Evolutionary conservation across 2,113 vertebrate species (phyloP), one percentile per base, ranked within the genome.

Genomic region (Zosterops hypoxanthus): DNA sequence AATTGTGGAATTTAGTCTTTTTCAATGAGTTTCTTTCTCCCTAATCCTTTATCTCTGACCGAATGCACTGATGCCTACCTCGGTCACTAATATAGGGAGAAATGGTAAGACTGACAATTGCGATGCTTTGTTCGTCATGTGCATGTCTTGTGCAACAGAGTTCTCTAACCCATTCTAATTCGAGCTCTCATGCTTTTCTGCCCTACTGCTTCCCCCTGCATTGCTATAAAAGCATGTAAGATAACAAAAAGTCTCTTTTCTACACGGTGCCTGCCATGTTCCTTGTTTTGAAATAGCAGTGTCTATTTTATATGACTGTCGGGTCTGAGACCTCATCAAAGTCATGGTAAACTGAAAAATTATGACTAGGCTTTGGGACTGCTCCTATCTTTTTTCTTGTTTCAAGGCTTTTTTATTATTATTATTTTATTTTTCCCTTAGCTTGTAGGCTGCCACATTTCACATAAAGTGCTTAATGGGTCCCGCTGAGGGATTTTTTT

Each of bases 21-120:
- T 97, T 98, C 97, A 98, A 98, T 97, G 95, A 98, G 97, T 98
- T 98, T 98, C 97, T 98, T 98, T 98, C 97, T 98, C 97, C 98
- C 98, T 98, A 91, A 98, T 96, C 96, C 97, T 98, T 96, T 98
- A 97, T 97, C 97, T 98, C 97, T 98, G 97, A 98, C 98, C 96
- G 95, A 98, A 98, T 98, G 97, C 97, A 96, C 97, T 98, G 98
- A 97, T 98, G 97, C 95, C 97, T 97, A 97, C 98, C 97, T 98
- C 97, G 98, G 98, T 98, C 98, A 98, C 97, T 98, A 98, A 98
- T 97, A 93, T 98, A 98, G 98, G 98, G 98, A 98, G 98, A 98
- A 98, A 98, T 98, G 98, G 98, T 98, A 98, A 98, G 98, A 98
- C 95, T 96, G 95, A 97, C 92, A 76, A 89, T 97, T 97, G 81